Evolutionary conservation across 1,140 invertebrate genomes (phyloP).

Genomic region (Pollicipes pollicipes): DNA sequence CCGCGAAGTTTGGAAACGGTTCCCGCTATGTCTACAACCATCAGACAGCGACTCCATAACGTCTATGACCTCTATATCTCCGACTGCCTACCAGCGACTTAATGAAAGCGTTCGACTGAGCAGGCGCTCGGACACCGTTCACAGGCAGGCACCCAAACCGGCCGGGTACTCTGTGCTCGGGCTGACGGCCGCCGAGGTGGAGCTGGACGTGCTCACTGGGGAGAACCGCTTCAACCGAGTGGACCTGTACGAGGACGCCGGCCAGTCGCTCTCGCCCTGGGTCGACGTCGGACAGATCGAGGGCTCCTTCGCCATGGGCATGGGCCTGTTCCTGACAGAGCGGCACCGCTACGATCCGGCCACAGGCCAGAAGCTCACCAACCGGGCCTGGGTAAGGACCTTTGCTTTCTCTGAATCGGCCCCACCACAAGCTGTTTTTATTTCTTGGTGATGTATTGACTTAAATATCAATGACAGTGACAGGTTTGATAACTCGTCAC

Average conservation of each 20-base stretch:
- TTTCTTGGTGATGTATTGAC: no score
- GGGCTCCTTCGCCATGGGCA: conserved; percentile 30
- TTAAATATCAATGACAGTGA: no score
- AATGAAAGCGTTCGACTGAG: no score
- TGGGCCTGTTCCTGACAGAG: conserved; percentile 27
- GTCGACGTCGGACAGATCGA: conserved; percentile 31
- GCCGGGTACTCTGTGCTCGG: conserved; percentile 41
- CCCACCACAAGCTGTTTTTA: no score
- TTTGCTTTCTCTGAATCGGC: no score
- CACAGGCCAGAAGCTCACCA: conserved; percentile 23
- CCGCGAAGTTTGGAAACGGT: no score
- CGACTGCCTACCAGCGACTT: no score
- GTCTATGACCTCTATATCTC: no score
- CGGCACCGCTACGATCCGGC: conserved; percentile 24
- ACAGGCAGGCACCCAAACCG: not conserved
- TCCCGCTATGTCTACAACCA: no score
- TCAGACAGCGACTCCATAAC: no score
- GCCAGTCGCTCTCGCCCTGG: conserved; percentile 21
- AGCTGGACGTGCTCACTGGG: conserved; percentile 59
- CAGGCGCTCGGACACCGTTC: not conserved
- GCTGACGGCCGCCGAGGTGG: conserved; percentile 41
- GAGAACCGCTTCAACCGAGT: conserved; percentile 23
- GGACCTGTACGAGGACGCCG: conserved; percentile 30
- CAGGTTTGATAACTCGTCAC: no score
- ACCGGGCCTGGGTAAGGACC: conserved; percentile 25